These are phyloP conservation scores for Microctenopoma steveboyesi DNA, from an alignment of 2,797 vertebrate species.

Conservation along the genomic window DNA sequence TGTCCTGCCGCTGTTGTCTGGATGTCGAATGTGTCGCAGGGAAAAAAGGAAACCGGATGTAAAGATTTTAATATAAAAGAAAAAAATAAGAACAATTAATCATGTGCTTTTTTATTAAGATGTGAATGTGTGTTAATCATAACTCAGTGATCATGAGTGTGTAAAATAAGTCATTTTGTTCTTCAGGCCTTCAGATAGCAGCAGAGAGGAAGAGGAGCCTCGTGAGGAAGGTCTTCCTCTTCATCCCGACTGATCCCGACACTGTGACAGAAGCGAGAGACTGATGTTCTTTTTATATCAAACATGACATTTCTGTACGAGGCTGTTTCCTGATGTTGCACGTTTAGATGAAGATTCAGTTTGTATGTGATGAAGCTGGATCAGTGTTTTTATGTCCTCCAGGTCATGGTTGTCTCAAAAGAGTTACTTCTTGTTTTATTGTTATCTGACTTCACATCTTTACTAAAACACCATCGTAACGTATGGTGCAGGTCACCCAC, in stretches of 20 bases:
- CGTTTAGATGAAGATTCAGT: conserved; percentile 1
- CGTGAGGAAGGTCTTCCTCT: conserved; percentile 20
- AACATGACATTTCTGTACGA: conserved; percentile 20
- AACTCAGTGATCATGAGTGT: not conserved
- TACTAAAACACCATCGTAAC: too few relatives aligned
- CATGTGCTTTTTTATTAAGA: too few relatives aligned
- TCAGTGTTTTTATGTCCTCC: too few relatives aligned
- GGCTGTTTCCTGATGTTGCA: not conserved
- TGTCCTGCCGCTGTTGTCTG: too few relatives aligned
- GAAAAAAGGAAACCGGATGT: too few relatives aligned
- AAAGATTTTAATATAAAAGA: too few relatives aligned
- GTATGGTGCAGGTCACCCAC: conserved; percentile 16
- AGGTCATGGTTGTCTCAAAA: too few relatives aligned
- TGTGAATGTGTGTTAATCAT: too few relatives aligned
- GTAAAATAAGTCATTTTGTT: not conserved
- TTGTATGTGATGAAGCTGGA: conserved; percentile 5
- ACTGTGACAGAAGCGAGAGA: conserved; percentile 16
- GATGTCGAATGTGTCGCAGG: too few relatives aligned
- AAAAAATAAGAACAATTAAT: too few relatives aligned
- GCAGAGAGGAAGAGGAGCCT: conserved; percentile 33
- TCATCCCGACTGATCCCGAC: conserved; percentile 12
- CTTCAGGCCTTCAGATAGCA: conserved; percentile 45
- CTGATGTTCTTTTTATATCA: conserved; percentile 15
- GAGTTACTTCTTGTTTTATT: too few relatives aligned
- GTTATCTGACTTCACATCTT: too few relatives aligned